Evolutionary conservation across 2,113 vertebrate species (phyloP), one percentile per base, ranked within the genome.

Genomic region (Pteronura brasiliensis): DNA sequence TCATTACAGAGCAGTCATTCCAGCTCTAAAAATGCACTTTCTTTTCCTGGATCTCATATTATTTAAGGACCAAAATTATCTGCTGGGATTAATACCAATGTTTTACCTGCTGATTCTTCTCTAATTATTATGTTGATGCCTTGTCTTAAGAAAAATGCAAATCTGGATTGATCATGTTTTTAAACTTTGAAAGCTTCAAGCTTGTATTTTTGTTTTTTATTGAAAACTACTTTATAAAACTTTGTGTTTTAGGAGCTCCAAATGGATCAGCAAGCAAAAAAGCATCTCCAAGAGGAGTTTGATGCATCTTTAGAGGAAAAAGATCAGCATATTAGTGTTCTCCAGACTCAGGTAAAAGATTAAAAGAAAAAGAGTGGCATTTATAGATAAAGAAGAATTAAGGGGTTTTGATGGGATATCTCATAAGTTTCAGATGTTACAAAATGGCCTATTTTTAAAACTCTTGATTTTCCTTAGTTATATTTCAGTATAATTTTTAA

Each of bases 211-310:
- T 67, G 93, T 79, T 88, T 82, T 79, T 67, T 86, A 21, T 10
- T 86, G 47, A 95, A 59, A 69, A 42, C 21, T 77, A 11, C 57
- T 36, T 36, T 93, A 1, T 67, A 42, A 69, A 82, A n/a, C 79
- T 95, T 23, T 94, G 4, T 90, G 67, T 79, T 76, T 67, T 90
- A 99, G 99, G 99, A 99, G 97, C 99, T 99, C 34, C 99, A 99
- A 67, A 99, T 99, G 99, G 99, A 99, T 98, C 99, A 99, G 85
- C 99, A 99, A 97, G 99, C 99, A 52, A 99, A 99, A 98, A 99
- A 99, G 98, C 99, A 99, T 97, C 98, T 99, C n/a, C 99, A 99
- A 52, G 99, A 99, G 14, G 99, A 99, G 97, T 99, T 99, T 98
- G 99, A 99, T 98, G 99, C 99, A 86, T 98, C 99, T 0, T 98